Evolutionary conservation across 2,888 invertebrate genomes (phyloP), one percentile per base, ranked within the genome.

Genomic region (Lithophane leautieri): DNA sequence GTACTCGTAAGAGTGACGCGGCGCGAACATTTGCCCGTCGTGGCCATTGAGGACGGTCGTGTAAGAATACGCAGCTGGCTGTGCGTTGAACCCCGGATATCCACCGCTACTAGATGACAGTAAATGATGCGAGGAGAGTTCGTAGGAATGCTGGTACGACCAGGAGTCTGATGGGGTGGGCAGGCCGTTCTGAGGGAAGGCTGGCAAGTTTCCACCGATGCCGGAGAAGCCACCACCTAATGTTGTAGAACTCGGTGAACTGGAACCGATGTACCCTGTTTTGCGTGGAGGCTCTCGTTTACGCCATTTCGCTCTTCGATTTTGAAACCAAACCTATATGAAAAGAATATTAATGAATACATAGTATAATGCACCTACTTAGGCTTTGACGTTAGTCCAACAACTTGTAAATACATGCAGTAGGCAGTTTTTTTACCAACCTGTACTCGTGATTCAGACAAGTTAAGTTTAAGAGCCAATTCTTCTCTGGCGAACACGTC

Each of bases 401-500:
- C 14, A 76, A 54, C 22, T 61, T 56, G 7, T 34, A 42, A 52
- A 4, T 65, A 54, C 25, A 67, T 56, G 34, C 50, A 34, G n/a
- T 16, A 44, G 11, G 52, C 3, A 40, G 12, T 56, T 40, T 40
- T 47, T 25, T 40, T 42, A 85, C 85, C 42, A 89, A 96, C 97
- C 94, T 97, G 97, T 83, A 97, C 97, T 92, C 97, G 93, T 91
- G 97, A 97, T 95, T 99, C 99, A 89, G 98, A 99, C 42, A 99
- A 97, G 90, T 98, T 98, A 73, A 99, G 97, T 93, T 99, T 98
- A 62, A 99, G 97, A 69, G 99, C 99, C 76, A 99, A 96, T 92
- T 99, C 99, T 93, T 99, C 99, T 76, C 99, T 97, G 2, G 99
- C 99, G 91, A 99, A 99, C 1, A 99, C 99, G 93, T 99, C 99